Evolutionary conservation across 2,888 invertebrate genomes (phyloP), one percentile per base, ranked within the genome.

Genomic region (Bimastos eiseni): DNA sequence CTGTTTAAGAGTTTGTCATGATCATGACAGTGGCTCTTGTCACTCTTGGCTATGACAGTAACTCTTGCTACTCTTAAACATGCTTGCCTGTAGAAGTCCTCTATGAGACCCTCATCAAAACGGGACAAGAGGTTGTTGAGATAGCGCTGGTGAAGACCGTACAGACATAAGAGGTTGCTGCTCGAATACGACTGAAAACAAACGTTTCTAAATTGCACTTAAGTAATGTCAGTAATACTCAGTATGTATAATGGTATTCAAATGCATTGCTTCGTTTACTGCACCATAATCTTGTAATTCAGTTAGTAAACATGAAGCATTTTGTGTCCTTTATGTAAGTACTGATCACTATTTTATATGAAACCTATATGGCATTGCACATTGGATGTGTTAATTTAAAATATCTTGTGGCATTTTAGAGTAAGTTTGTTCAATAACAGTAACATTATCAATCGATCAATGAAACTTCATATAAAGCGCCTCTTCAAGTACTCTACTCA

Each of bases 71-170:
- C 1, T 30, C 11, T n/a, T 30, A 49, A 13, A 19, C 21, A 33
- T 19, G 30, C 34, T 89, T 89, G 44, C 95, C 92, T 92, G 93
- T 94, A 95, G 88, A 95, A 95, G 94, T 97, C 97, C 0, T 95
- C 95, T 70, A 97, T 96, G 91, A 96, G 94, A 1, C 96, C 95
- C 94, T 96, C 95, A 95, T 96, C 95, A 94, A 96, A 97, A 91
- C 97, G 96, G 34, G 95, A 94, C 89, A 96, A 95, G 83, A 97
- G 93, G 93, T 97, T 96, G 94, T 97, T 97, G 91, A 97, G 96
- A 93, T 97, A 95, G 37, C 96, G 96, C 93, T 97, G 97, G 94
- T 97, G 97, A 92, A 97, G 96, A 0, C 97, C 97, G 94, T 96
- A 97, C 70, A 97, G 94, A 91, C 96, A 95, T 0, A 96, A 95